Conservation (phyloP, 2,888 invertebrate species). For the Clivina fossor region DNA sequence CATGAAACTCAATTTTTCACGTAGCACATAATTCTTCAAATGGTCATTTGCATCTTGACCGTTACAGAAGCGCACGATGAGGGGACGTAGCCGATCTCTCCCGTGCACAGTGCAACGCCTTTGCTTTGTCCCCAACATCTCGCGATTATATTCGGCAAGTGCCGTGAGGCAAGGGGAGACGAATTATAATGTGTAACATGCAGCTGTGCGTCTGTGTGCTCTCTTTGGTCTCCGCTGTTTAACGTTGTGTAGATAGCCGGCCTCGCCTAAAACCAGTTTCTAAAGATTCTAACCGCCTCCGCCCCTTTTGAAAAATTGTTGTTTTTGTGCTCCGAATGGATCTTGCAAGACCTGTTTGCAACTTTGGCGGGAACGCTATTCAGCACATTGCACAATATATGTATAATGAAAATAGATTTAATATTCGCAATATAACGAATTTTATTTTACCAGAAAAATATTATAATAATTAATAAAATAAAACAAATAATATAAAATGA, state of each 20-base stretch:
- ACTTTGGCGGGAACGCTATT: conserved; percentile 42
- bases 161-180: conserved; percentile 42
- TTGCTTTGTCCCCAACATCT: conserved; percentile 46
- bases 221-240: conserved; percentile 30
- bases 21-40: conserved; percentile 34
- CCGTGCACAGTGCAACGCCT: conserved; percentile 38
- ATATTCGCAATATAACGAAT: conserved; percentile 18
- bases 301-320: conserved; percentile 51
- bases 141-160: conserved; percentile 50
- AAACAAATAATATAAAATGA: too few species aligned
- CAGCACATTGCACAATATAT: conserved; percentile 12
- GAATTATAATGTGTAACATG: conserved; percentile 34
- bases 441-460: background rate
- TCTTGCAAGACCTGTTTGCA: conserved; percentile 52
- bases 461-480: background rate
- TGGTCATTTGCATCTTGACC: conserved; percentile 34
- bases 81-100: conserved; percentile 25
- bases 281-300: conserved; percentile 52
- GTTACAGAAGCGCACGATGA: conserved; percentile 30
- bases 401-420: background rate
- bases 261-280: conserved; percentile 43
- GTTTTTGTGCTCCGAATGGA: conserved; percentile 46
- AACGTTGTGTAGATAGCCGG: conserved; percentile 35
- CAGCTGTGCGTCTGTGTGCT: conserved; percentile 33
- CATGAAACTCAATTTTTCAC: conserved; percentile 34